Conservation (phyloP, 37 sponge, comb jelly and placozoan species). For the Trichoplax adhaerens region DNA sequence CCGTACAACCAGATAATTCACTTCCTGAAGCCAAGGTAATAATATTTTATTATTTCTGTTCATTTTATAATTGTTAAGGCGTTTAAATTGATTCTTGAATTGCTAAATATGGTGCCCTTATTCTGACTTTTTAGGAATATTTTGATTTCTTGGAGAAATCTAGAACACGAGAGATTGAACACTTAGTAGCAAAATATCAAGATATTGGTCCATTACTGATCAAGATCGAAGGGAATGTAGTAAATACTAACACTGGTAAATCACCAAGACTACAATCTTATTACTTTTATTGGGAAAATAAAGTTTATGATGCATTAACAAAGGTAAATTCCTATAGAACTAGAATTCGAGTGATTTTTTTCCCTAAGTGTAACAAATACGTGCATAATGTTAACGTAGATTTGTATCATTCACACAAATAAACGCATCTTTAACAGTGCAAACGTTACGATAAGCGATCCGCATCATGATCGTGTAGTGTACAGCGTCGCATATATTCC, state of each 20-base stretch:
- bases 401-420: too few relatives aligned
- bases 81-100: too few relatives aligned
- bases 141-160: constrained; percentile 72
- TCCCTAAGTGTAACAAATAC: too few relatives aligned
- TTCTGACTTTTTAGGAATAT: constrained; percentile 35
- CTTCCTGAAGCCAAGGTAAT: constrained; percentile 75
- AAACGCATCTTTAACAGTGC: too few relatives aligned
- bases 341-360: too few relatives aligned
- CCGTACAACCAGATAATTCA: constrained; percentile 40
- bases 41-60: background rate
- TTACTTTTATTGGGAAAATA: constrained; percentile 87
- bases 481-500: too few relatives aligned
- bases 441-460: too few relatives aligned
- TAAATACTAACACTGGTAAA: constrained; percentile 78
- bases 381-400: too few relatives aligned
- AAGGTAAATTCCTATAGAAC: constrained; percentile 18
- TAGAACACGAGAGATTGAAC: constrained; percentile 22
- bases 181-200: constrained; percentile 75
- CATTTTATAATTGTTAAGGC: too few relatives aligned
- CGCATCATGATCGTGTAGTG: too few relatives aligned
- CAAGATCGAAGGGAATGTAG: constrained; percentile 72
- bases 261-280: constrained; percentile 47
- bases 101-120: too few relatives aligned
- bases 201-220: constrained; percentile 92
- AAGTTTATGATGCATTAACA: constrained; percentile 51